These are phyloP conservation scores for Melanocharis versteri DNA, from an alignment of 2,113 vertebrate species.

Conservation along the genomic window DNA sequence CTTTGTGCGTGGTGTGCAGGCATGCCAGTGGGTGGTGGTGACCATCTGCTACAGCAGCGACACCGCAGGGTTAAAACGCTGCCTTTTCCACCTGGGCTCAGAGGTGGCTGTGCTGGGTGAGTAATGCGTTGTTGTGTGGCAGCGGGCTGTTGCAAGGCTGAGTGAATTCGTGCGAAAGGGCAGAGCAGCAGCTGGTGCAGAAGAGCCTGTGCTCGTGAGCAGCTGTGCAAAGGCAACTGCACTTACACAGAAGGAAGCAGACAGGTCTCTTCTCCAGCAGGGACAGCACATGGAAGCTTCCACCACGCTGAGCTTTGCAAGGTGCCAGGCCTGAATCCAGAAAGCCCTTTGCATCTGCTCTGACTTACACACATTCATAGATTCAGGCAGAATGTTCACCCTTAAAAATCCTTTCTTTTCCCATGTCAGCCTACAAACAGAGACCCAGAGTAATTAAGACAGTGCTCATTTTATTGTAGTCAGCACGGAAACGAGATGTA, in stretches of 20 bases:
- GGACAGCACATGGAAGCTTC: neutral
- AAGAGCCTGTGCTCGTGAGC: neutral
- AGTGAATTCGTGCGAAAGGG: neutral
- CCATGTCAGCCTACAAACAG: conserved; percentile 10
- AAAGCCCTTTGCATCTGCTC: neutral
- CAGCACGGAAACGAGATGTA: conserved; percentile 55
- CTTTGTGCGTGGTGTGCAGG: neutral
- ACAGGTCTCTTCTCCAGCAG: rapidly evolving
- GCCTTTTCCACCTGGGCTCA: neutral
- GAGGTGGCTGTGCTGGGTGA: neutral
- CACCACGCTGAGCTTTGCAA: neutral
- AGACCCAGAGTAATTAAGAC: conserved; percentile 50
- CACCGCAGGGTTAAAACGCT: rapidly evolving
- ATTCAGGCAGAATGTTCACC: neutral
- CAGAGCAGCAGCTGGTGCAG: neutral
- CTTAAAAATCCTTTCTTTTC: neutral
- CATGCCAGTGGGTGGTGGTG: rapidly evolving
- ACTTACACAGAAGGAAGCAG: neutral
- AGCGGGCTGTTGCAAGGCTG: neutral
- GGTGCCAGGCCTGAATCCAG: neutral
- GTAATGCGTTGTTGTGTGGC: neutral
- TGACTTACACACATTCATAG: neutral
- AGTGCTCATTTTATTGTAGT: conserved; percentile 57
- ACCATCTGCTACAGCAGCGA: neutral
- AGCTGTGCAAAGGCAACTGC: neutral